A percentile compares a stretch with the other conserved stretches of the same genome.
These are phyloP conservation scores for Bradysia coprophila DNA, from an alignment of 1,140 invertebrate genomes.

Conservation along the genomic window DNA sequence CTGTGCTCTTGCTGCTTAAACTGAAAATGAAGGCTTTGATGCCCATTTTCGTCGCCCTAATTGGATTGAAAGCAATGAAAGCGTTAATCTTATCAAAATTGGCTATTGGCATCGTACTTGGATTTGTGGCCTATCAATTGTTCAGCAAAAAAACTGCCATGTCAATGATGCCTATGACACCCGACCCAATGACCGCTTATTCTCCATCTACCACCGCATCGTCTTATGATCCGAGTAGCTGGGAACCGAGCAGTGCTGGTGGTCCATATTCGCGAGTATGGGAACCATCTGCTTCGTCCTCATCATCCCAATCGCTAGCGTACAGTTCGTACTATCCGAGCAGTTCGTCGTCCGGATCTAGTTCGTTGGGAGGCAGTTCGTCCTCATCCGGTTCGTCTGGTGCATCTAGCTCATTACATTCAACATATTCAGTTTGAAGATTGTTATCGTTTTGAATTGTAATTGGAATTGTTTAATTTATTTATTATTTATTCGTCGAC, in stretches of 20 bases:
- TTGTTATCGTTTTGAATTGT: conserved; percentile 3
- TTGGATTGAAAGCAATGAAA: conserved; percentile 64
- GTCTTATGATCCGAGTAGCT: conserved; percentile 41
- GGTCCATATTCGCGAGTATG: conserved; percentile 54
- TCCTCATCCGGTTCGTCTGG: conserved; percentile 24
- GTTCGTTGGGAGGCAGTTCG: conserved; percentile 29
- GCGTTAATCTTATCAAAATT: conserved; percentile 65
- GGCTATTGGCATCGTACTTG: conserved; percentile 55
- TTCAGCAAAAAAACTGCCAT: conserved; percentile 37
- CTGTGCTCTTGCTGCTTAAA: conserved; percentile 56
- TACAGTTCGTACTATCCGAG: conserved; percentile 59
- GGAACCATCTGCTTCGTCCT: conserved; percentile 32
- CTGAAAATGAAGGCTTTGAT: conserved; percentile 65
- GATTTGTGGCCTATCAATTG: conserved; percentile 57
- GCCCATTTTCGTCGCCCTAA: conserved; percentile 57
- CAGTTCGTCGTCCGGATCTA: conserved; percentile 31
- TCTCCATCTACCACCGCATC: conserved; percentile 41
- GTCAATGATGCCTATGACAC: conserved; percentile 50
- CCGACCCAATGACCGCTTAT: conserved; percentile 35
- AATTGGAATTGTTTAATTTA: conserved; percentile 1
- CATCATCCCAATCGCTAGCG: conserved; percentile 40
- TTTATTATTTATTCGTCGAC: no score
- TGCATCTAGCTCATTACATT: conserved; percentile 18
- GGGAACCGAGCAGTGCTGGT: conserved; percentile 37
- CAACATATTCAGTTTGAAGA: conserved; percentile 1